Conservation (phyloP, 2,888 invertebrate species). For the Neoaliturus tenellus region DNA sequence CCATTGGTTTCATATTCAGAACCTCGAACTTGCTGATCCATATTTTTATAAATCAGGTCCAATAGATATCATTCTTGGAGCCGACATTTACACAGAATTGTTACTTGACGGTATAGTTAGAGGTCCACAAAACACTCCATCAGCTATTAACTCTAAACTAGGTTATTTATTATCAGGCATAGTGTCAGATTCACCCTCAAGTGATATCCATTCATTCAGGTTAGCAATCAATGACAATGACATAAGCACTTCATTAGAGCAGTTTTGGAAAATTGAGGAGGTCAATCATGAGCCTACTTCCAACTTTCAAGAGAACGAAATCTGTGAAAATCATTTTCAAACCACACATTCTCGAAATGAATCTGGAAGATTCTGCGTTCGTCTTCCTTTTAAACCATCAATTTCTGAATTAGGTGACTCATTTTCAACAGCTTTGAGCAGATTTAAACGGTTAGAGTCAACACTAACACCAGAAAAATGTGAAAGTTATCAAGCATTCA, state of each 20-base stretch:
- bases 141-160: background rate
- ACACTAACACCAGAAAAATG: too few species aligned
- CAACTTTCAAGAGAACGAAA: background rate
- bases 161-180: slow-evolving; percentile 13
- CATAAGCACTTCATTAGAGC: background rate
- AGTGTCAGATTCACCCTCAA: background rate
- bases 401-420: too few species aligned
- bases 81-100: background rate
- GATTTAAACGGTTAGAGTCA: too few species aligned
- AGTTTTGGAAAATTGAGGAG: background rate
- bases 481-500: too few species aligned
- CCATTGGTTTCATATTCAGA: slow-evolving; percentile 17
- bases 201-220: background rate
- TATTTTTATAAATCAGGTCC: slow-evolving; percentile 23
- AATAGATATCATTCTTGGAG: slow-evolving; percentile 20
- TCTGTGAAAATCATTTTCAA: background rate
- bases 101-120: background rate
- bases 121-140: slow-evolving; percentile 20
- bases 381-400: too few species aligned
- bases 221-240: background rate
- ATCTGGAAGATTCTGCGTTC: too few species aligned
- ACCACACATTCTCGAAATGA: too few species aligned
- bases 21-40: slow-evolving; percentile 24
- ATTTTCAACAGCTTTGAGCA: too few species aligned
- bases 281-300: background rate